These are phyloP conservation scores for Anableps anableps DNA, from an alignment of 2,797 vertebrate genomes.

Conservation along the genomic window DNA sequence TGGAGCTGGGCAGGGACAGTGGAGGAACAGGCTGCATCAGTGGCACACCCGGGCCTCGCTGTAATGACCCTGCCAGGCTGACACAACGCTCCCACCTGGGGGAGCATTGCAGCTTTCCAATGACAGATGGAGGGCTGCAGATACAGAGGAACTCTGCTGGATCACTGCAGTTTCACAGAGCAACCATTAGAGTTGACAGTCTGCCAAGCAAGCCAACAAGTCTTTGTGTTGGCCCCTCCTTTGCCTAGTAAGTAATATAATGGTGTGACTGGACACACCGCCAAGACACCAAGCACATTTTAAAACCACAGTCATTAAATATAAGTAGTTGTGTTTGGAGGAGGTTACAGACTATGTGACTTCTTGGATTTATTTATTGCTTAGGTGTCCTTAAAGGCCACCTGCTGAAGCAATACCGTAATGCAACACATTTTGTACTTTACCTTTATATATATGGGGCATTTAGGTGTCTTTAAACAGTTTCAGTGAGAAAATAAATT, in stretches of 20 bases:
- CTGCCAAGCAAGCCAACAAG: conserved; percentile 55
- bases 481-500: background rate
- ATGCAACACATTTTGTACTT: background rate
- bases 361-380: conserved; percentile 14
- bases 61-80: conserved; percentile 77
- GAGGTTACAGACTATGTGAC: conserved; percentile 27
- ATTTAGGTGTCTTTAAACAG: background rate
- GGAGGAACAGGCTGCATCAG: conserved; percentile 63
- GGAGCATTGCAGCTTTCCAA: conserved; percentile 67
- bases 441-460: no score
- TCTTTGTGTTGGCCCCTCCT: conserved; percentile 67
- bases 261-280: conserved; percentile 37
- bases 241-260: conserved; percentile 55
- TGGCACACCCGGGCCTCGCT: conserved; percentile 62
- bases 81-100: conserved; percentile 71
- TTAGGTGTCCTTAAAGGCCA: background rate
- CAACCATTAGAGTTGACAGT: conserved; percentile 58
- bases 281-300: conserved; percentile 61
- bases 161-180: conserved; percentile 67
- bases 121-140: conserved; percentile 78
- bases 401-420: no score
- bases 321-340: conserved; percentile 40
- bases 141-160: conserved; percentile 61
- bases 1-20: conserved; percentile 72
- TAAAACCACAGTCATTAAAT: conserved; percentile 51